phyloP scores from a whole-genome alignment of 2,113 vertebrate genomes.

The Talpa occidentalis region DNA sequence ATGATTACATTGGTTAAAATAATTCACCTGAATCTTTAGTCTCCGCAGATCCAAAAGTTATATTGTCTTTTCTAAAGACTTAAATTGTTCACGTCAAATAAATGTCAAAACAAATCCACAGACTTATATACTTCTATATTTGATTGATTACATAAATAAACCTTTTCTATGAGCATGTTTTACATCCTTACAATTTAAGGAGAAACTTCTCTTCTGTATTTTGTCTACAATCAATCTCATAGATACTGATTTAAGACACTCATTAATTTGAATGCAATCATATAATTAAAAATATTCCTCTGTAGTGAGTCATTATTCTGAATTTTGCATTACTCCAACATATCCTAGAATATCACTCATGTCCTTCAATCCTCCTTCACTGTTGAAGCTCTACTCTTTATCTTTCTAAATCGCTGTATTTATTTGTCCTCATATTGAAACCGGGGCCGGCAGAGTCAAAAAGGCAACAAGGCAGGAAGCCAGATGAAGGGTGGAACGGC shows the following conservation, averaged over 20 bases:
- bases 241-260: not conserved
- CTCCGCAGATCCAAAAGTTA: not conserved
- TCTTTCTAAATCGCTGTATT: not conserved
- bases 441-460: no score
- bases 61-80: not conserved
- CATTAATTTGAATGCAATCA: not conserved
- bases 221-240: constrained; percentile 40
- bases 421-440: not conserved
- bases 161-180: not conserved
- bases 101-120: constrained; percentile 15
- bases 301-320: not conserved
- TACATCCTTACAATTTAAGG: constrained; percentile 31
- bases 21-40: not conserved
- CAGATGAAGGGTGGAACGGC: no score
- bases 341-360: not conserved
- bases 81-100: not conserved
- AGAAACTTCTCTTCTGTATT: not conserved
- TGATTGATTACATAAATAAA: not conserved
- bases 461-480: no score
- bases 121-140: not conserved
- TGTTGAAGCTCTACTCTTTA: not conserved
- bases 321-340: constrained; percentile 31
- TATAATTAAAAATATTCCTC: not conserved
- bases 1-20: not conserved
- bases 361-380: not conserved